These are phyloP conservation scores for Malacoctenus gilli DNA, from an alignment of 2,797 vertebrate species.

Conservation along the genomic window DNA sequence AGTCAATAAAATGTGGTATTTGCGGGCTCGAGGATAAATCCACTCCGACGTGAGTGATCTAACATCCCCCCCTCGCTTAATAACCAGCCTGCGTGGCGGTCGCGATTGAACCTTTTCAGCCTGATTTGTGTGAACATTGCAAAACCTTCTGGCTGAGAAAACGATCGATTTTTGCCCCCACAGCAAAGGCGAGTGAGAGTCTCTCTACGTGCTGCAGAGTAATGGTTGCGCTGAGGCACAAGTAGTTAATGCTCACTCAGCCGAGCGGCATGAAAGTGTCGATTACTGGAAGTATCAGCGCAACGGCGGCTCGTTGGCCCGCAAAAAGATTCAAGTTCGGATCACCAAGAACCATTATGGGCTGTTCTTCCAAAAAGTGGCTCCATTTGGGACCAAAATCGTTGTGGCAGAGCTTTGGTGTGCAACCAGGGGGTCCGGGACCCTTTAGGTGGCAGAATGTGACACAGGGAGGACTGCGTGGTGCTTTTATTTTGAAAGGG, in stretches of 20 bases:
- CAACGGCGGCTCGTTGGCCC: constrained; percentile 38
- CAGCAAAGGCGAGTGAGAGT: constrained; percentile 59
- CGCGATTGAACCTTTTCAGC: constrained; percentile 45
- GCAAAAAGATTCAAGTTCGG: constrained; percentile 54
- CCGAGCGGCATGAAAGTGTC: constrained; percentile 58
- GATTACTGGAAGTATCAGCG: constrained; percentile 32
- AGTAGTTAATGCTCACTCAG: constrained; percentile 70
- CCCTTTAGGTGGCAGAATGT: too few species aligned
- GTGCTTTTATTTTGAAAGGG: too few species aligned
- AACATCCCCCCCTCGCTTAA: constrained; percentile 61
- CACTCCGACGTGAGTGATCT: constrained; percentile 65
- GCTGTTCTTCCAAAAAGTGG: too few species aligned
- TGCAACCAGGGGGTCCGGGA: too few species aligned
- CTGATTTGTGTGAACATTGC: constrained; percentile 55
- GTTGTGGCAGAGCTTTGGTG: too few species aligned
- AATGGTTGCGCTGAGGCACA: constrained; percentile 56
- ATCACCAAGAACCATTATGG: constrained; percentile 50
- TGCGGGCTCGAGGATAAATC: constrained; percentile 79
- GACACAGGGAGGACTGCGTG: too few species aligned
- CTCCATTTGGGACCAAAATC: too few species aligned
- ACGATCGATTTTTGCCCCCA: constrained; percentile 57
- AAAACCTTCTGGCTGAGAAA: constrained; percentile 67
- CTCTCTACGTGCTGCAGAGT: constrained; percentile 66
- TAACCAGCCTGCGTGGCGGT: constrained; percentile 36
- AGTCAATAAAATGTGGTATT: constrained; percentile 79